Base-by-base conservation (phyloP, 2,888 invertebrate genomes). In the Pachliopta kotzebuea region DNA sequence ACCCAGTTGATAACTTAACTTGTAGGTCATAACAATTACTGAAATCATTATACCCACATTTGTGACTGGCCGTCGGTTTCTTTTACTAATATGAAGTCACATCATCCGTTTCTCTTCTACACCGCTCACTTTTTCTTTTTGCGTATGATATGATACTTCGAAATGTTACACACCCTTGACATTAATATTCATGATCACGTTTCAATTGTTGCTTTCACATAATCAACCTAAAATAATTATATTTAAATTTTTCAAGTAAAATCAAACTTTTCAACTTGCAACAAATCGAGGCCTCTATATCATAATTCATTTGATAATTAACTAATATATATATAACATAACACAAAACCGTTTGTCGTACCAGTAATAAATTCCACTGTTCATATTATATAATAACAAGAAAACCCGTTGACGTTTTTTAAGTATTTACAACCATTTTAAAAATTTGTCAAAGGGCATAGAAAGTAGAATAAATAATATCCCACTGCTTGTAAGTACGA, bases 31-130 rank as follows among this genome's bases (percentile, higher is more conserved):
- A 77, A 65, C 60, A 52, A 56, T 56, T 58, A 86, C 84, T 87
- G 85, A 86, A 52, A 61, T 49, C 37, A 49, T 86, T 85, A 14
- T 83, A 82, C 88, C 89, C 85, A 88, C 86, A 88, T 90, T 88
- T 85, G 85, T 88, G 85, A 85, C 85, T 81, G 85, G 84, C 83
- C 85, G 83, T 82, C 81, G 81, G 79, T 86, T 86, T 86, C 86
- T 49, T 60, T 55, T n/a, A 20, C 11, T 26, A 23, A n/a, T 50
- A 29, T 31, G 31, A 55, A 24, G 29, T 55, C 17, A 49, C 49
- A 26, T 49, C 59, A 4, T 59, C 37, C 37, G 52, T 37, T 54
- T 54, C 45, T 55, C 31, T 37, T 59, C 55, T 37, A 23, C n/a
- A 18, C 11, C 42, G 55, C 37, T 45, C 45, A 45, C 45, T 45